A percentile compares a stretch with the other conserved stretches of the same genome.
phyloP scores from a whole-genome alignment of 2,888 invertebrate species.

The Sepiola atlantica region DNA sequence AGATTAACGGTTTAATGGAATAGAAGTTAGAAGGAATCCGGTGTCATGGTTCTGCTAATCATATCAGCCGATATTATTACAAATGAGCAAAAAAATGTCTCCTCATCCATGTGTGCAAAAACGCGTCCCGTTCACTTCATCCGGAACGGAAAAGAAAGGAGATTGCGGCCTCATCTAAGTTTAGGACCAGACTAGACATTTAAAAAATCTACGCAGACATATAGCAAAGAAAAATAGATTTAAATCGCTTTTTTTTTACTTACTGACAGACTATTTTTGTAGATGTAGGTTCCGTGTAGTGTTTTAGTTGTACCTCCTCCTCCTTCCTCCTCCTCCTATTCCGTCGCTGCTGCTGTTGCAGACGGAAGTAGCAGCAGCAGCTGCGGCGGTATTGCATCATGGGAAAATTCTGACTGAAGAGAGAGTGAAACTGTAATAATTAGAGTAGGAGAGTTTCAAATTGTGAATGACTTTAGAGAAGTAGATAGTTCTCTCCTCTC shows the following conservation, averaged over 20 bases:
- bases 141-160: not conserved
- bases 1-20: not conserved
- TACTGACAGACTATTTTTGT: not conserved
- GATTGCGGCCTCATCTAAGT: not conserved
- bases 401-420: not conserved
- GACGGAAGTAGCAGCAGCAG: slow-evolving; percentile 19
- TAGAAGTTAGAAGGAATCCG: not conserved
- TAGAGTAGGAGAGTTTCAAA: not conserved
- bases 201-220: not conserved
- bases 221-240: not conserved
- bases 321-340: not conserved
- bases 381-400: not conserved
- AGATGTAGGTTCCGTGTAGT: slow-evolving; percentile 7
- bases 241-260: not conserved
- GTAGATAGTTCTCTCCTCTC: no score
- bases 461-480: no score
- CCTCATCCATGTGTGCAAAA: not conserved
- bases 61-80: slow-evolving; percentile 21
- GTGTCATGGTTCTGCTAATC: slow-evolving; percentile 3
- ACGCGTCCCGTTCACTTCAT: not conserved
- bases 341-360: not conserved
- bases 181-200: not conserved
- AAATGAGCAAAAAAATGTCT: not conserved
- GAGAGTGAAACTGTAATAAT: not conserved
- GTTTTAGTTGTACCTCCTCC: not conserved